phyloP scores from a whole-genome alignment of 2,888 invertebrate genomes.

The Podabrus alpinus region DNA sequence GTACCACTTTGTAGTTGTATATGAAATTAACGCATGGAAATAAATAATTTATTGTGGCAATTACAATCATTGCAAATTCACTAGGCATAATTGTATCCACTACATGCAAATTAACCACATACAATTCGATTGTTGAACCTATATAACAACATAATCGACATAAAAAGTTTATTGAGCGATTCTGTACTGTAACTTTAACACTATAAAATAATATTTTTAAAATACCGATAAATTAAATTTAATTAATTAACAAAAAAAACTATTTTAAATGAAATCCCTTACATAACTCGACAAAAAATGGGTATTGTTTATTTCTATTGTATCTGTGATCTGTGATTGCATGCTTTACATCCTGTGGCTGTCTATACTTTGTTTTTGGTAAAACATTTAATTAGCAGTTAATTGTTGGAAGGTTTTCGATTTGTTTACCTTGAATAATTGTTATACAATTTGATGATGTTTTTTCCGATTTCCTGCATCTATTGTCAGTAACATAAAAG shows the following conservation, averaged over 20 bases:
- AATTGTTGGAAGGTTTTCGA: neutral
- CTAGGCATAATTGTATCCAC: neutral
- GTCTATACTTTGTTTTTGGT: neutral
- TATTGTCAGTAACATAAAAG: neutral
- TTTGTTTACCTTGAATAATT: neutral
- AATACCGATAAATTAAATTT: neutral
- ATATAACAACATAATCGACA: neutral
- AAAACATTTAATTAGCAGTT: neutral
- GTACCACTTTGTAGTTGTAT: neutral
- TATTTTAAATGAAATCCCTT: neutral
- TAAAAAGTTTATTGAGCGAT: neutral
- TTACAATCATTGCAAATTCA: neutral
- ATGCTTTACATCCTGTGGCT: neutral
- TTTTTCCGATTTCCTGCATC: neutral
- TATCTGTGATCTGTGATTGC: neutral
- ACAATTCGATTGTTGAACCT: neutral
- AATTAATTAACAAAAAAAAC: neutral
- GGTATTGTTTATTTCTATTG: neutral
- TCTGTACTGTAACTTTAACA: neutral
- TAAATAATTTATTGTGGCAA: neutral
- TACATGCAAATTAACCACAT: neutral
- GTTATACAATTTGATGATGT: neutral
- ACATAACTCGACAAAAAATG: neutral
- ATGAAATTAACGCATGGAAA: neutral
- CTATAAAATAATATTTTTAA: neutral